Evolutionary conservation across 2,888 invertebrate genomes (phyloP).

Genomic region (Andrena hattorfiana): DNA sequence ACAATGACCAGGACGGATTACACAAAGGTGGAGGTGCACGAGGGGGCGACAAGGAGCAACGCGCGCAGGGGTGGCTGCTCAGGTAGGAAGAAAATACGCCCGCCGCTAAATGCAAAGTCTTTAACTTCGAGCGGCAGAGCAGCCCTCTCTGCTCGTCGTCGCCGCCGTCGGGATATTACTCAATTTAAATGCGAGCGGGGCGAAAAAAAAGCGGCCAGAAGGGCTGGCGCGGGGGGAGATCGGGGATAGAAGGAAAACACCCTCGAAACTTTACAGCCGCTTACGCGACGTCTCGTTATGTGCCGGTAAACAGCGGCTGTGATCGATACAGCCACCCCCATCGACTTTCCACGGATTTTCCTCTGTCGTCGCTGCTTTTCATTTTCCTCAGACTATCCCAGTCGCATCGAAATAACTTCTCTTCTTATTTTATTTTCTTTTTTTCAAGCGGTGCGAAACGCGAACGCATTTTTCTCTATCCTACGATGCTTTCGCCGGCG

Average conservation of each 20-base stretch:
- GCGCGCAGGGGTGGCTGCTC: slow-evolving; percentile 3
- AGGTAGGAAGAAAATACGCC: slow-evolving; percentile 69
- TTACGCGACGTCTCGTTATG: slow-evolving; percentile 58
- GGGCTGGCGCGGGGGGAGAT: slow-evolving; percentile 14
- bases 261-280: slow-evolving; percentile 62
- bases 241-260: slow-evolving; percentile 55
- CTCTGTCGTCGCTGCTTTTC: slow-evolving; percentile 7
- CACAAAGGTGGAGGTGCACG: slow-evolving; percentile 33
- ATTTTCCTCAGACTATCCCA: background rate
- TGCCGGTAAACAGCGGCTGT: slow-evolving; percentile 52
- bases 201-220: slow-evolving; percentile 57
- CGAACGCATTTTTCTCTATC: background rate
- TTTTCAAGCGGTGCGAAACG: background rate
- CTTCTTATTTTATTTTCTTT: background rate
- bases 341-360: slow-evolving; percentile 3
- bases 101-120: slow-evolving; percentile 69
- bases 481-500: background rate
- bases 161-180: slow-evolving; percentile 66
- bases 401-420: background rate
- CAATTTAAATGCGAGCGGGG: slow-evolving; percentile 69
- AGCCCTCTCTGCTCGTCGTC: slow-evolving; percentile 37
- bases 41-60: background rate
- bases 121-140: slow-evolving; percentile 69
- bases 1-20: slow-evolving; percentile 57
- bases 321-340: slow-evolving; percentile 46